phyloP scores from a whole-genome alignment of 2,113 vertebrate species.

The Illadopsis cleaveri region DNA sequence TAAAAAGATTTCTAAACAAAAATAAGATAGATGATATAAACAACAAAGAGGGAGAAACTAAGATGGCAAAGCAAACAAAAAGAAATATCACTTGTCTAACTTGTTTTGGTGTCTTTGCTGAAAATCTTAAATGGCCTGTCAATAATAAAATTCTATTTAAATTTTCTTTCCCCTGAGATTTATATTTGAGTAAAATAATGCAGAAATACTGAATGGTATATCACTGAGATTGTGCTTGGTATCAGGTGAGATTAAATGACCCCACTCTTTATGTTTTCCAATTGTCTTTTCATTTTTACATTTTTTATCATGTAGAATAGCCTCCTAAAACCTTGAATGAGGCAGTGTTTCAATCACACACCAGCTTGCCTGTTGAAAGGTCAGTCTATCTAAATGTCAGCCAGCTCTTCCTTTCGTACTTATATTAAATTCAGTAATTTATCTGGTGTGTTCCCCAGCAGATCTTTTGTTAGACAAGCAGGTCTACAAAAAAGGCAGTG shows the following conservation, averaged over 20 bases:
- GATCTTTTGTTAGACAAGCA: neutral
- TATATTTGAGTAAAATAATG: neutral
- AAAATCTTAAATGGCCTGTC: neutral
- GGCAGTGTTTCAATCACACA: neutral
- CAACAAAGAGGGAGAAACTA: neutral
- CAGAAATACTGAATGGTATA: neutral
- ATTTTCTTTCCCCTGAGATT: neutral
- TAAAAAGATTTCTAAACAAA: neutral
- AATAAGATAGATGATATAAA: neutral
- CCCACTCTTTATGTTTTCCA: neutral
- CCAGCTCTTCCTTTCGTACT: neutral
- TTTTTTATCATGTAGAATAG: neutral
- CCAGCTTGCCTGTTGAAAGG: neutral
- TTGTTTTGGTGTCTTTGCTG: neutral
- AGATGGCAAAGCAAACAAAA: neutral
- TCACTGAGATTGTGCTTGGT: neutral
- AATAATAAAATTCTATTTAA: neutral
- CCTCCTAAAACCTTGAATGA: neutral
- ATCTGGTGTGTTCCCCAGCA: neutral
- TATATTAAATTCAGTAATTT: neutral
- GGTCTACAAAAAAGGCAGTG: neutral
- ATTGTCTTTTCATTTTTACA: neutral
- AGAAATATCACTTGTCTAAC: neutral
- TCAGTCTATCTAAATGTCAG: slow-evolving; percentile 42
- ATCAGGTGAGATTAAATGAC: neutral